Conservation (phyloP, 2,888 invertebrate genomes). For the Crematogaster levior region DNA sequence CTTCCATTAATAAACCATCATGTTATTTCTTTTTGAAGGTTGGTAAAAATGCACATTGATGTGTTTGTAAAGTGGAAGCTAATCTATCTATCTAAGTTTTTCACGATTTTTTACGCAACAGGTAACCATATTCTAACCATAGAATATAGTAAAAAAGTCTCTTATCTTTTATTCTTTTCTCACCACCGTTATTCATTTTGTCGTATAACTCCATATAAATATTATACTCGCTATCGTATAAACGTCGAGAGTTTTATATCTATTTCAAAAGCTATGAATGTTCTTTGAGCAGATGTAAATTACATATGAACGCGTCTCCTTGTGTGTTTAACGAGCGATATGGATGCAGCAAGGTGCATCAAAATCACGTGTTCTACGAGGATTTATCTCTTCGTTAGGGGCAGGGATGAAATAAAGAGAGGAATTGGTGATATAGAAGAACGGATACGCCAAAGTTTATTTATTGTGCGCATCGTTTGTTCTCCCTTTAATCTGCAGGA, state of each 20-base stretch:
- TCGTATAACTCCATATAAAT: background rate
- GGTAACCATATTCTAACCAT: background rate
- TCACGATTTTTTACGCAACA: background rate
- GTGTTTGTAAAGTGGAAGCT: background rate
- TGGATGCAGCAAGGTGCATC: background rate
- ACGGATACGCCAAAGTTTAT: conserved; percentile 64
- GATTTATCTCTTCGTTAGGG: conserved; percentile 25
- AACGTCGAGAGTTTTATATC: conserved; percentile 7
- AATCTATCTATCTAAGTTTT: background rate
- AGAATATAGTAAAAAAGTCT: background rate
- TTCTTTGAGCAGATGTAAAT: conserved; percentile 22
- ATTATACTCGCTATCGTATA: background rate
- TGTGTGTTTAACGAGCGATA: conserved; percentile 20
- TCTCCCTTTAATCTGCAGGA: conserved; percentile 69
- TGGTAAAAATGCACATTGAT: background rate
- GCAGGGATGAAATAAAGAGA: background rate
- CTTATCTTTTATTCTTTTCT: background rate
- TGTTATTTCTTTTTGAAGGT: background rate
- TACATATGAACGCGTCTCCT: background rate
- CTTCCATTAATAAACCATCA: background rate
- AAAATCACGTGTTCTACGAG: background rate
- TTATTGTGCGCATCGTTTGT: conserved; percentile 67
- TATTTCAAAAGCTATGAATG: background rate
- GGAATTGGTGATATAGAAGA: conserved; percentile 36
- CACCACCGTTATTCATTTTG: background rate